Conservation (phyloP, 2,797 vertebrate species). For the Botia kubotai region DNA sequence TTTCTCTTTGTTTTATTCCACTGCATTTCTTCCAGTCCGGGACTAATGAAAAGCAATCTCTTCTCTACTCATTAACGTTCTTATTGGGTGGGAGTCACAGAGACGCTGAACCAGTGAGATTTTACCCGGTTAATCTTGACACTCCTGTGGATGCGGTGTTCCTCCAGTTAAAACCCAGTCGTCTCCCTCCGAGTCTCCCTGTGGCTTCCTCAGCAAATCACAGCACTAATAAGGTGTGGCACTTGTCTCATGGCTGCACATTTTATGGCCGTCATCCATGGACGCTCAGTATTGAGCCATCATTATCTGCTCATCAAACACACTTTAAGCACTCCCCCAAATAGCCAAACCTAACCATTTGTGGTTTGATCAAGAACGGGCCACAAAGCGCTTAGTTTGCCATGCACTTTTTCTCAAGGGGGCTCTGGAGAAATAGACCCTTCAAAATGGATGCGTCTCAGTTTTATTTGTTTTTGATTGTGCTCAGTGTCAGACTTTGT, state of each 20-base stretch:
- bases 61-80: conserved; percentile 10
- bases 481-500: conserved; percentile 1
- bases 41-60: conserved; percentile 26
- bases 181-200: conserved; percentile 17
- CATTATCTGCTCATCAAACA: conserved; percentile 79
- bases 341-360: conserved; percentile 74
- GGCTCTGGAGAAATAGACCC: conserved; percentile 63
- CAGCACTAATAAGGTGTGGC: conserved; percentile 73
- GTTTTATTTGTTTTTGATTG: conserved; percentile 55
- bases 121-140: conserved; percentile 11
- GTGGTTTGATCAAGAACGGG: conserved; percentile 76
- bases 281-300: conserved; percentile 71
- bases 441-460: conserved; percentile 63
- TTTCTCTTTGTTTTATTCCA: conserved; percentile 19
- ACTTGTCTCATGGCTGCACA: conserved; percentile 65
- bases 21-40: neutral
- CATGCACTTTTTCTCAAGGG: conserved; percentile 67
- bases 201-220: conserved; percentile 72
- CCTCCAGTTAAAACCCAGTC: neutral
- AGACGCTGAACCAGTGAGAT: conserved; percentile 8
- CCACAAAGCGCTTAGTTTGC: conserved; percentile 68
- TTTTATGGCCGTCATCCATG: conserved; percentile 71
- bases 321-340: conserved; percentile 65
- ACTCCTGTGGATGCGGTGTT: neutral
- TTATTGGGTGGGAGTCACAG: conserved; percentile 6